Evolutionary conservation across 2,888 invertebrate species (phyloP).

Genomic region (Zygaena filipendulae): DNA sequence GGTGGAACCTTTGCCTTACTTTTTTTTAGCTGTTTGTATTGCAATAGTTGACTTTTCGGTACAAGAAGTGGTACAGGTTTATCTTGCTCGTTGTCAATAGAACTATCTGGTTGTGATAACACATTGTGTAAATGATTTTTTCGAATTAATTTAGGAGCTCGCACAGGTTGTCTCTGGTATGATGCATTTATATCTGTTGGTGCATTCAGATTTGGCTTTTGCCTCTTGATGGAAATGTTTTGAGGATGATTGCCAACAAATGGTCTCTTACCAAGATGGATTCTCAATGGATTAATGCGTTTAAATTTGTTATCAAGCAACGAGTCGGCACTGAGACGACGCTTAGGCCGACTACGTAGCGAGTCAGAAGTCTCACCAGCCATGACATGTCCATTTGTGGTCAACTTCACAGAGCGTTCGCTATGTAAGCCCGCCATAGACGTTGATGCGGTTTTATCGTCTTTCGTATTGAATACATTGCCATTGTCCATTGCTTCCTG

Average conservation of each 20-base stretch:
- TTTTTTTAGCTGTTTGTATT: constrained; percentile 31
- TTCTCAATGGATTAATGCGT: constrained; percentile 55
- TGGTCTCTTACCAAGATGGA: constrained; percentile 59
- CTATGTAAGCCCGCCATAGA: constrained; percentile 42
- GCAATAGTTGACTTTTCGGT: constrained; percentile 54
- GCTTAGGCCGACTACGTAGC: constrained; percentile 26
- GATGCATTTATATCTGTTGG: no score
- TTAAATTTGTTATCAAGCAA: constrained; percentile 41
- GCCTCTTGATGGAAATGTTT: no score
- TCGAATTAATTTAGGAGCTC: constrained; percentile 51
- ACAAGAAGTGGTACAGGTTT: constrained; percentile 59
- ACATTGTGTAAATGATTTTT: constrained; percentile 50
- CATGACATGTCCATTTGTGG: constrained; percentile 50
- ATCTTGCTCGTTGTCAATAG: constrained; percentile 42
- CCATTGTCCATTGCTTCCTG: constrained; percentile 70
- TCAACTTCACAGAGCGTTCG: constrained; percentile 45
- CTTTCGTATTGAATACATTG: constrained; percentile 52
- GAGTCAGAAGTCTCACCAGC: constrained; percentile 23
- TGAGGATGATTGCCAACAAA: constrained; percentile 54
- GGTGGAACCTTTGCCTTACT: constrained; percentile 48
- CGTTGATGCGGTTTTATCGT: constrained; percentile 45
- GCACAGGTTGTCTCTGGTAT: constrained; percentile 19
- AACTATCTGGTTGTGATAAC: constrained; percentile 31
- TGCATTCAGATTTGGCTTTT: no score
- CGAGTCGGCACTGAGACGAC: constrained; percentile 30